Evolutionary conservation across 2,113 vertebrate species (phyloP).

Genomic region (Burhinus oedicnemus): DNA sequence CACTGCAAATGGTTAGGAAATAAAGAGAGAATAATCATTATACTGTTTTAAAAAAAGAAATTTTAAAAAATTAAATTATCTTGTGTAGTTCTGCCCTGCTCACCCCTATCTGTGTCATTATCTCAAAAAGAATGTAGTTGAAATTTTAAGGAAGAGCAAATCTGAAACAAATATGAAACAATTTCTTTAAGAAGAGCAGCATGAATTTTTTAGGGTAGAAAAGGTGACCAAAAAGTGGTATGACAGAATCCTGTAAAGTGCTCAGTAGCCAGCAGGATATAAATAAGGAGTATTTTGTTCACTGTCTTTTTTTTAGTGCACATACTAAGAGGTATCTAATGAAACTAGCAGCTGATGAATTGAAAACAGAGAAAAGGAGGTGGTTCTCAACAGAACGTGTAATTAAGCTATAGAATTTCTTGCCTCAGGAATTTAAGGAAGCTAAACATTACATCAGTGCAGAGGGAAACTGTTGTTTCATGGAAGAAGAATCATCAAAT

Average conservation of each 20-base stretch:
- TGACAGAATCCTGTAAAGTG: background rate
- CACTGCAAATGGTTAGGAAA: background rate
- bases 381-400: background rate
- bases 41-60: background rate
- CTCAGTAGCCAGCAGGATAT: background rate
- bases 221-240: background rate
- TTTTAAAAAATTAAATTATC: background rate
- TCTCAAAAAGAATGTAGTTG: background rate
- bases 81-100: background rate
- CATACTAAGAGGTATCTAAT: background rate
- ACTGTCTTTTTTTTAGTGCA: background rate
- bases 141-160: background rate
- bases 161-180: background rate
- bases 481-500: background rate
- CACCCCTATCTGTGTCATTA: background rate
- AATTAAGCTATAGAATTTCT: conserved; percentile 58
- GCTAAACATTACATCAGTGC: conserved; percentile 38
- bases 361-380: conserved; percentile 51
- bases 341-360: conserved; percentile 47
- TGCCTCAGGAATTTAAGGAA: conserved; percentile 42
- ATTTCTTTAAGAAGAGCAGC: background rate
- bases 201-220: background rate
- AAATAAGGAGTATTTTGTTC: conserved; percentile 29
- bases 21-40: background rate
- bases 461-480: background rate